A percentile compares a stretch with the other conserved stretches of the same genome.
These are phyloP conservation scores for Cydia strobilella DNA, from an alignment of 1,140 invertebrate genomes.

Conservation along the genomic window DNA sequence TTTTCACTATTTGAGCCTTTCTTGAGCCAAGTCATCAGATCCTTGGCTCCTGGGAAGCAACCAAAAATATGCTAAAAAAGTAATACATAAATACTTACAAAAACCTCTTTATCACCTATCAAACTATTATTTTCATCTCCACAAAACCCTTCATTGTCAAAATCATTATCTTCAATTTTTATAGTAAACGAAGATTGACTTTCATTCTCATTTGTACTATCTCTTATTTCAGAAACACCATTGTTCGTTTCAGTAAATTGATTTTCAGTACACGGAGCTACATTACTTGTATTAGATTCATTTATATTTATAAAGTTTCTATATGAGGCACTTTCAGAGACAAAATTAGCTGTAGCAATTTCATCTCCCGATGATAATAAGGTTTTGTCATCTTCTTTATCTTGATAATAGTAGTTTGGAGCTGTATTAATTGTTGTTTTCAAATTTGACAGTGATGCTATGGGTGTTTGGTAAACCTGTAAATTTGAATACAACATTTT, in stretches of 20 bases:
- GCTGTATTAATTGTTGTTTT: background rate
- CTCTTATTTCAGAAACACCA: background rate
- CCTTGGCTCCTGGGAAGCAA: no score
- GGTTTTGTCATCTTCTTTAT: background rate
- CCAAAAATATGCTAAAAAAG: background rate
- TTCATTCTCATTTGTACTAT: background rate
- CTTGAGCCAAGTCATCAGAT: background rate
- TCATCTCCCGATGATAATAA: background rate
- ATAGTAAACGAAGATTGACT: conserved; percentile 27
- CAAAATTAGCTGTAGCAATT: background rate
- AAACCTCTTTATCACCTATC: background rate
- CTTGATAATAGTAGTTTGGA: background rate
- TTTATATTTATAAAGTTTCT: background rate
- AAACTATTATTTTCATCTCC: conserved; percentile 31
- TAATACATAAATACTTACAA: conserved; percentile 22
- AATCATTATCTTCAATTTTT: conserved; percentile 38
- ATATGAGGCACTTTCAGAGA: background rate
- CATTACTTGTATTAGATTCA: background rate
- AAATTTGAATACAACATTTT: background rate
- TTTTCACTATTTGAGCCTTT: no score
- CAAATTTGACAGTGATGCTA: background rate
- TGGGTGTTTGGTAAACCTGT: background rate
- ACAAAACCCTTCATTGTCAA: conserved; percentile 25
- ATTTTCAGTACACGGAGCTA: background rate
- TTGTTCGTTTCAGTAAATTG: background rate